Evolutionary conservation across 2,888 invertebrate species (phyloP).

Genomic region (Lasioglossum leucozonium): DNA sequence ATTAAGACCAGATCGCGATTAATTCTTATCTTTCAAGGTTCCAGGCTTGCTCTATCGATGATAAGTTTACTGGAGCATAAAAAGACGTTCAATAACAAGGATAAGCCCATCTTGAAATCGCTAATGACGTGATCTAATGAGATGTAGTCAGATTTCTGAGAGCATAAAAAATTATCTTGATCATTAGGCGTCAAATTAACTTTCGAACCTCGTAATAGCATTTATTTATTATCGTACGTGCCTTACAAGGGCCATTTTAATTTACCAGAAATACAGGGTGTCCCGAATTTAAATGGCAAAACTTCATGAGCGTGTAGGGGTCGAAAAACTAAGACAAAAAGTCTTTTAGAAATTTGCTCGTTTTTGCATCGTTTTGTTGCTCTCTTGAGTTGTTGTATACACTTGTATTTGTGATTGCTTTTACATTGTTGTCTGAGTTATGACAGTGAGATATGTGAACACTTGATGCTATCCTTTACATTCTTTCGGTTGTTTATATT

Average conservation of each 20-base stretch:
- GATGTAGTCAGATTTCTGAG: neutral
- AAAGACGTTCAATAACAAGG: neutral
- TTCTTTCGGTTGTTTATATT: too few relatives aligned
- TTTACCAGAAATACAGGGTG: too few relatives aligned
- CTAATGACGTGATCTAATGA: neutral
- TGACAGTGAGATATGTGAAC: too few relatives aligned
- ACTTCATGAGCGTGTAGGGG: too few relatives aligned
- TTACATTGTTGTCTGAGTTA: too few relatives aligned
- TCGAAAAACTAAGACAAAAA: too few relatives aligned
- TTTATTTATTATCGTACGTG: neutral
- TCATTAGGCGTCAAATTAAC: neutral
- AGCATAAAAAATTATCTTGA: neutral
- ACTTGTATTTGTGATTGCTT: too few relatives aligned
- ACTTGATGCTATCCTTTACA: too few relatives aligned
- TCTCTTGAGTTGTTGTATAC: too few relatives aligned
- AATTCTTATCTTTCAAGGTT: slow-evolving; percentile 7
- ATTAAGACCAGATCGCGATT: neutral
- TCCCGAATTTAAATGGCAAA: too few relatives aligned
- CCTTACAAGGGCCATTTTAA: neutral
- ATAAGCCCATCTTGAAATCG: neutral
- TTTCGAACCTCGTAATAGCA: neutral
- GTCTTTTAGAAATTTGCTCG: too few relatives aligned
- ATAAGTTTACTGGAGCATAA: neutral
- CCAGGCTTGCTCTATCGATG: neutral
- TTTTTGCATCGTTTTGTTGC: too few relatives aligned